Evolutionary conservation across 2,888 invertebrate genomes (phyloP), one percentile per base, ranked within the genome.

Genomic region (Trichogramma dendrolimi): DNA sequence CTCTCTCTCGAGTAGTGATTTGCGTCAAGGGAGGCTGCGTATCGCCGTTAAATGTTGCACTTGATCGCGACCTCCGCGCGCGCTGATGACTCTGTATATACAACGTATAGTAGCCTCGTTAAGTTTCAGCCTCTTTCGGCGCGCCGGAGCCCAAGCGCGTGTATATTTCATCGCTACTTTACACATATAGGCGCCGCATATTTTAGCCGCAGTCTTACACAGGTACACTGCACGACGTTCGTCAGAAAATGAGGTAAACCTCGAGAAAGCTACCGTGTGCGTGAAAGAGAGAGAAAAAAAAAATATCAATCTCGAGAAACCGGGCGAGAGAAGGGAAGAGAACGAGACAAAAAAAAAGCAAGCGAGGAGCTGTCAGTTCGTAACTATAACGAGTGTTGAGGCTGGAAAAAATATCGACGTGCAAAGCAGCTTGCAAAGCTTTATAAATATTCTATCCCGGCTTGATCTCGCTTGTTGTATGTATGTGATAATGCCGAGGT

Each of bases 11-110:
- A 48, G 63, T 47, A 60, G 65, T 67, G 69, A 68, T 70, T 69
- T 70, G 68, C 64, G 68, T 61, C 67, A 51, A 60, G 43, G 54
- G 55, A 58, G 54, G 57, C 64, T 65, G 55, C 61, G 70, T 67
- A 73, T 73, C 73, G 73, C 74, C 76, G 75, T 78, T 77, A 78
- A 78, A 77, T 73, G 72, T 72, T 68, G 69, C 74, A 74, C 73
- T 77, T 77, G 77, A 78, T 78, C 75, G 76, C 43, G 27, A 8
- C 46, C 14, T 14, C 47, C 14, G 53, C 54, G 72, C 75, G 71
- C 74, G 75, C 76, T 74, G 75, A 74, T 75, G 75, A 71, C 72
- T 73, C 73, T 75, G 72, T 75, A 76, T 77, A 27, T 27, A 27
- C 27, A 27, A 27, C 27, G 27, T 27, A 27, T 27, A 14, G 44